These are phyloP conservation scores for Fringilla coelebs DNA, from an alignment of 2,797 vertebrate species.

Conservation along the genomic window DNA sequence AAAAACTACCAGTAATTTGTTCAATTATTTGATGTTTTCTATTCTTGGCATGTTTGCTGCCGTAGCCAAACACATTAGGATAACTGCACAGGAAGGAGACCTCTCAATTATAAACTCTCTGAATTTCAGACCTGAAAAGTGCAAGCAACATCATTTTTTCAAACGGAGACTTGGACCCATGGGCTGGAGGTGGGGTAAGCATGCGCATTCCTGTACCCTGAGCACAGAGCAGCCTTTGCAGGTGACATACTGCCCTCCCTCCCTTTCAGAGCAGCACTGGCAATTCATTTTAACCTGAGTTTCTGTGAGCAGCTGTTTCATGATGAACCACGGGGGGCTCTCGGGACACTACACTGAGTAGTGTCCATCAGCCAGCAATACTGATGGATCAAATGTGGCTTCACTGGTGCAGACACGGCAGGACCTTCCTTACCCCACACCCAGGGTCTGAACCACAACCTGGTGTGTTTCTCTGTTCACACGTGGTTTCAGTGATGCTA, in stretches of 20 bases:
- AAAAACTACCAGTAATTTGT: background rate
- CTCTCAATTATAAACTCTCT: background rate
- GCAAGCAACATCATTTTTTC: conserved; percentile 95
- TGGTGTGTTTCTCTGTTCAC: rapidly evolving
- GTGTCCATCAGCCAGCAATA: background rate
- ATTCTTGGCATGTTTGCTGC: background rate
- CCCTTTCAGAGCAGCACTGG: background rate
- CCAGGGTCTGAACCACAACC: background rate
- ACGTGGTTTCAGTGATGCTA: background rate
- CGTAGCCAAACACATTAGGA: background rate
- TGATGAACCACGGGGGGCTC: background rate
- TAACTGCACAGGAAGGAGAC: background rate
- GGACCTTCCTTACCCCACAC: background rate
- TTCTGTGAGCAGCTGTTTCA: background rate
- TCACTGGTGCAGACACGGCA: background rate
- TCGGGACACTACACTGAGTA: background rate
- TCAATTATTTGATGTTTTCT: background rate
- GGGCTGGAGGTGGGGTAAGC: conserved; percentile 93
- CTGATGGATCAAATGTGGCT: background rate
- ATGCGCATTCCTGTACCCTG: background rate
- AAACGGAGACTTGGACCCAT: conserved; percentile 92
- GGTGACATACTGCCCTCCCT: background rate
- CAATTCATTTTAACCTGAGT: background rate
- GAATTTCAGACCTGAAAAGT: conserved; percentile 78
- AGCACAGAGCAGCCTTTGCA: background rate